These are phyloP conservation scores for Pachypanchax playfairii DNA, from an alignment of 2,113 vertebrate species.

Conservation along the genomic window DNA sequence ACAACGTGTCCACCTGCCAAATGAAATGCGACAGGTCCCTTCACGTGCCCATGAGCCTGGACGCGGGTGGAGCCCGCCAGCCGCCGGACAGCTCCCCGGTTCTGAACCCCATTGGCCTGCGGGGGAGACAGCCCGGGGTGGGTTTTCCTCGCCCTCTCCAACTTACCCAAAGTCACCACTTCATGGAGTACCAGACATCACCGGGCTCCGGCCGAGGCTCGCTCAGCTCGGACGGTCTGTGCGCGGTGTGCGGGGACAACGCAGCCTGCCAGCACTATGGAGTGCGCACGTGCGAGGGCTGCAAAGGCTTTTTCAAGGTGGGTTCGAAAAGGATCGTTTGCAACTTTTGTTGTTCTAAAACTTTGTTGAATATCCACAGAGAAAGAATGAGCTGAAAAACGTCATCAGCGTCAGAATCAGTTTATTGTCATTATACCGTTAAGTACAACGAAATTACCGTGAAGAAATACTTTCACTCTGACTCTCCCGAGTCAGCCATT, in stretches of 20 bases:
- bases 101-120: slow-evolving; percentile 77
- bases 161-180: slow-evolving; percentile 86
- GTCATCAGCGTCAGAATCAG: no score
- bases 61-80: slow-evolving; percentile 82
- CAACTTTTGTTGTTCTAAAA: no score
- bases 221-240: slow-evolving; percentile 87
- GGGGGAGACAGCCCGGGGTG: slow-evolving; percentile 83
- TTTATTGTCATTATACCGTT: no score
- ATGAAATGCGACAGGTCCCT: slow-evolving; percentile 92
- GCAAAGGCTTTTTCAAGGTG: slow-evolving; percentile 96
- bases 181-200: slow-evolving; percentile 86
- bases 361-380: no score
- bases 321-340: no score
- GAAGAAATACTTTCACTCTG: no score
- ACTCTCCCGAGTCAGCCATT: no score
- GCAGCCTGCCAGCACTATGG: slow-evolving; percentile 95
- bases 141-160: slow-evolving; percentile 87
- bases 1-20: slow-evolving; percentile 87
- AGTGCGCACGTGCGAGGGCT: slow-evolving; percentile 93
- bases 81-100: slow-evolving; percentile 81
- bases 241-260: slow-evolving; percentile 96
- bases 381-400: no score
- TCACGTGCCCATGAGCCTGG: slow-evolving; percentile 86
- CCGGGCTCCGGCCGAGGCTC: slow-evolving; percentile 83
- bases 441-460: no score